phyloP scores from a whole-genome alignment of 1,140 invertebrate genomes.

The Caenorhabditis briggsae region DNA sequence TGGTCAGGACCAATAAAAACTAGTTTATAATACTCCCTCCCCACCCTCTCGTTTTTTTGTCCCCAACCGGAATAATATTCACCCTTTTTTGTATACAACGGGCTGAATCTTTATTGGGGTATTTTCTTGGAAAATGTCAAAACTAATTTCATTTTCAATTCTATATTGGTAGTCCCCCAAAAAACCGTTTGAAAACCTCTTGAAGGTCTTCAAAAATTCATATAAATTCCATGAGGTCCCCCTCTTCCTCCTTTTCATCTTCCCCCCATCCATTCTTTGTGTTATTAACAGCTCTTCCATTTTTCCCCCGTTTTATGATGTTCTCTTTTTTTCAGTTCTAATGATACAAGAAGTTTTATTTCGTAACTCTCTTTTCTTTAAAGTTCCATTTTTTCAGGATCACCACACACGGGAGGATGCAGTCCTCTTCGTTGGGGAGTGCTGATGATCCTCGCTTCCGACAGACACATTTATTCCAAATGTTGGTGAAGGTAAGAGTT shows the following conservation, averaged over 20 bases:
- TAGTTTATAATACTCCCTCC: conserved; percentile 9
- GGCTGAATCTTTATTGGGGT: no score
- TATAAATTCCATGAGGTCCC: neutral
- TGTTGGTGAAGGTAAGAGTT: conserved; percentile 42
- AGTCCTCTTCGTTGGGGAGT: conserved; percentile 54
- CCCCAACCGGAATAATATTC: neutral
- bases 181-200: neutral
- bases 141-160: conserved; percentile 6
- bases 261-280: neutral
- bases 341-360: neutral
- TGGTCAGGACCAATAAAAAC: conserved; percentile 40
- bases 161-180: neutral
- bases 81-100: no score
- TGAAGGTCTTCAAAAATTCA: conserved; percentile 52
- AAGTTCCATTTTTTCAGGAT: conserved; percentile 41
- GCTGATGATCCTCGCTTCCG: conserved; percentile 53
- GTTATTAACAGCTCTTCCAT: conserved; percentile 16
- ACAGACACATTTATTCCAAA: conserved; percentile 49
- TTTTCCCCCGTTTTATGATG: conserved; percentile 43
- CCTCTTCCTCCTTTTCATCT: no score
- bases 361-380: neutral
- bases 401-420: conserved; percentile 55
- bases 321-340: conserved; percentile 5
- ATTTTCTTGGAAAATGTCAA: neutral
- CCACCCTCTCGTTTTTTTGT: conserved; percentile 22